phyloP scores from a whole-genome alignment of 2,113 vertebrate genomes.

The Nicator chloris region DNA sequence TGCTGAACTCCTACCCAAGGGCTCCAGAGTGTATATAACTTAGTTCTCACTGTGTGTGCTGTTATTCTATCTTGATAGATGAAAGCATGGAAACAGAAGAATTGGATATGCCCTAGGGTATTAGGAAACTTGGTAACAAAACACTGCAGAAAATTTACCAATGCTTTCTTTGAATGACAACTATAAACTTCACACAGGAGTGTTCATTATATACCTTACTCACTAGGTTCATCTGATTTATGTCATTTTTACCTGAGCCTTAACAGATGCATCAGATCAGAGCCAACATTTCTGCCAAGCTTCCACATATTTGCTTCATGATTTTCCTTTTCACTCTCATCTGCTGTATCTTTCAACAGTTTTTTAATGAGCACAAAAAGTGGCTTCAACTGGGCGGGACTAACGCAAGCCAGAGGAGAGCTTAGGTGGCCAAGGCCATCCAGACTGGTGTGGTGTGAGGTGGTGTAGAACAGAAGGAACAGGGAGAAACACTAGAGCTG shows the following conservation, averaged over 20 bases:
- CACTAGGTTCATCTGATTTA: not conserved
- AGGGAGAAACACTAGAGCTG: not conserved
- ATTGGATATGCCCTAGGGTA: not conserved
- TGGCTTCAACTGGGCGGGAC: not conserved
- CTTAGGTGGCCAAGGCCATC: not conserved
- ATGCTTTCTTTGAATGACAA: not conserved
- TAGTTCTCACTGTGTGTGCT: not conserved
- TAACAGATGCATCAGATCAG: not conserved
- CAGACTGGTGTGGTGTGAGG: not conserved
- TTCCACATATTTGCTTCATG: not conserved
- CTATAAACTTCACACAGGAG: not conserved
- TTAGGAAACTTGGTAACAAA: not conserved
- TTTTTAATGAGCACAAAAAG: not conserved
- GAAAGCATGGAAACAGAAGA: not conserved
- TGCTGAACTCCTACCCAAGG: conserved; percentile 24
- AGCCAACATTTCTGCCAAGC: not conserved
- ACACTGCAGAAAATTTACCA: not conserved
- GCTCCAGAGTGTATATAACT: not conserved
- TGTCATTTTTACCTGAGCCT: not conserved
- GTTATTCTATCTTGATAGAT: not conserved
- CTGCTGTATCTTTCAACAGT: not conserved
- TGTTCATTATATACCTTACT: not conserved
- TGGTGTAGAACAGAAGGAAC: not conserved
- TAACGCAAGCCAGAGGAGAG: not conserved
- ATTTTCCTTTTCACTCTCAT: not conserved